Evolutionary conservation across 64 coral and sea anemone species (phyloP), one percentile per base, ranked within the genome.

Genomic region (Montipora cactus): DNA sequence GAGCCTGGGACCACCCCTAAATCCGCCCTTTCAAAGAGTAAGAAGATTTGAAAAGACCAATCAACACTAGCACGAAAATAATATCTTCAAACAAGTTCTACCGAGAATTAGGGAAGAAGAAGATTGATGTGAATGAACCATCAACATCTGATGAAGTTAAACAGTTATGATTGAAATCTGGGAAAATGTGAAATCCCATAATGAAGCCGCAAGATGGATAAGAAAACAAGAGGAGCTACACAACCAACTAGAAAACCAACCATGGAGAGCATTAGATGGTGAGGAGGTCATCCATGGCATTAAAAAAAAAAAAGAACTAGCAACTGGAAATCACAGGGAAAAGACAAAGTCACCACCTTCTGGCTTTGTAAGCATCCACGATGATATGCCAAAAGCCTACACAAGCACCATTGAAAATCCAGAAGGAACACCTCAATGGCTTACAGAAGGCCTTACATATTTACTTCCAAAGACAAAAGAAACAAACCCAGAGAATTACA

Each of bases 291-390:
- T 19, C 7, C 3, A n/a, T 81, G 79, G 2, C 22, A 81, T 81
- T 25, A 25, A 8, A 81, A 81, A 2, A 81, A 81, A 23, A 15
- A 28, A 28, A 28, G 28, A 28, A 28, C 79, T 5, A 81, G 51
- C 79, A 81, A 58, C 51, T 57, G 49, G 79, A 81, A 81, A 81
- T 81, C 79, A n/a, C 3, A 59, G 79, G 0, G 79, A 59, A 81
- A 58, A 52, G 79, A 81, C 58, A n/a, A 48, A 52, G 58, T 81
- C 79, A 19, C 79, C 28, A 81, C 57, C 14, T 55, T 81, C 79
- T 80, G 78, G 78, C 78, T 80, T 55, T 55, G 52, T 55, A 55
- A 55, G 52, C 9, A 55, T 55, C 9, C 52, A 55, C 9, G 52
- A 0, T 64, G 57, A 61, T 14, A 62, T 22, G 48, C 28, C 61